phyloP scores from a whole-genome alignment of 1,140 invertebrate species.

The Sycophila sp. region DNA sequence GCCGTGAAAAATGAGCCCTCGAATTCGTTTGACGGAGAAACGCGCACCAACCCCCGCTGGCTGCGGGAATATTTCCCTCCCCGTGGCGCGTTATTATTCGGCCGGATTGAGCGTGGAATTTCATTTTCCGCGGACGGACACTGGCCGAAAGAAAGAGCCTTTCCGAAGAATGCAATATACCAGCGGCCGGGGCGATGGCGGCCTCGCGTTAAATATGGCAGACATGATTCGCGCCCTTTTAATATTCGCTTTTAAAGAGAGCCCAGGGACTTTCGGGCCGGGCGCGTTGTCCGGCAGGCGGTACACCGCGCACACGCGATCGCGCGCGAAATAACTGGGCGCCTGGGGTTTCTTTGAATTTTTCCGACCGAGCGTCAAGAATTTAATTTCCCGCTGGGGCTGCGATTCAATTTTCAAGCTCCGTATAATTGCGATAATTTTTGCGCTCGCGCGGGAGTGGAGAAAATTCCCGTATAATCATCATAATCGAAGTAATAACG shows the following conservation, averaged over 20 bases:
- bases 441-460: no score
- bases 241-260: no score
- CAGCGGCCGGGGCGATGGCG: neutral
- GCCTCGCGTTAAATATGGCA: slow-evolving; percentile 6
- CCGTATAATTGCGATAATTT: no score
- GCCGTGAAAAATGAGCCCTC: no score
- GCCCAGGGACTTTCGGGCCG: no score
- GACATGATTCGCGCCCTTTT: slow-evolving; percentile 27
- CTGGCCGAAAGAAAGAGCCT: neutral
- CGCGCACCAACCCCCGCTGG: no score
- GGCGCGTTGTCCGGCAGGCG: neutral
- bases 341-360: neutral
- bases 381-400: neutral
- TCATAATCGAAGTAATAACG: no score
- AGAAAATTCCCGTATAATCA: no score
- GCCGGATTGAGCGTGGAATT: neutral
- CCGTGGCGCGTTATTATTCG: no score
- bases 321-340: neutral
- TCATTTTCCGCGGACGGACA: neutral
- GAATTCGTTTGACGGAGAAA: no score
- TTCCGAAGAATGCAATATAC: no score
- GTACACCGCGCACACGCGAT: neutral
- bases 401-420: neutral
- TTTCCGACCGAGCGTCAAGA: neutral
- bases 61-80: no score